Conservation (phyloP, 2,888 invertebrate species). For the Folsomia candida region DNA sequence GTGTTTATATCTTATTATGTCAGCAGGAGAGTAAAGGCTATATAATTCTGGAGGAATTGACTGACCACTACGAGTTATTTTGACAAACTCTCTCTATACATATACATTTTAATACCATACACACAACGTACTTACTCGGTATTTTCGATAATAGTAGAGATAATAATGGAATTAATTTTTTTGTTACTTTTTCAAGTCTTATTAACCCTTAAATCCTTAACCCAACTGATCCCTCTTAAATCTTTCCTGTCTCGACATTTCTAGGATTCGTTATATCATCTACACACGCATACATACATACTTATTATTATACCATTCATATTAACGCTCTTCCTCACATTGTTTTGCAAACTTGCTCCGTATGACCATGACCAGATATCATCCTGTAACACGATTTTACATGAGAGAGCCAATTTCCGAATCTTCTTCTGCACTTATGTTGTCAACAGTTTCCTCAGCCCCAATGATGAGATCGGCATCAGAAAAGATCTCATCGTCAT, state of each 20-base stretch:
- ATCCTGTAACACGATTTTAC: not conserved
- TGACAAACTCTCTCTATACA: not conserved
- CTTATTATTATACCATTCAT: not conserved
- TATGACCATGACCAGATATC: not conserved
- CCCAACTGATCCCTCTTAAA: not conserved
- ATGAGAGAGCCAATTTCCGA: not conserved
- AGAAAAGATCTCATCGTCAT: not conserved
- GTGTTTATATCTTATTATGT: not conserved
- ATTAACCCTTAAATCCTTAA: not conserved
- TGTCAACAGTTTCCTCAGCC: not conserved
- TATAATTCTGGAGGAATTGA: not conserved
- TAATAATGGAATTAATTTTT: slow-evolving; percentile 14
- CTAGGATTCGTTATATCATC: too few species aligned
- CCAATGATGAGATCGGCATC: slow-evolving; percentile 4
- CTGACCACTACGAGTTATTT: not conserved
- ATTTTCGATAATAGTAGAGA: not conserved
- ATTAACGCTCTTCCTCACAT: not conserved
- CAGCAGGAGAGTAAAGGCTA: not conserved
- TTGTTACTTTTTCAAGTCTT: slow-evolving; percentile 14
- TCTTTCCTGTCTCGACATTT: not conserved
- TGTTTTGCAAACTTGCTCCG: not conserved
- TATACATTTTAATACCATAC: not conserved
- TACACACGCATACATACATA: too few species aligned
- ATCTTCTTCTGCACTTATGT: not conserved
- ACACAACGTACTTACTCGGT: not conserved